Conservation (phyloP, 2,113 vertebrate species). For the Anoplopoma fimbria region DNA sequence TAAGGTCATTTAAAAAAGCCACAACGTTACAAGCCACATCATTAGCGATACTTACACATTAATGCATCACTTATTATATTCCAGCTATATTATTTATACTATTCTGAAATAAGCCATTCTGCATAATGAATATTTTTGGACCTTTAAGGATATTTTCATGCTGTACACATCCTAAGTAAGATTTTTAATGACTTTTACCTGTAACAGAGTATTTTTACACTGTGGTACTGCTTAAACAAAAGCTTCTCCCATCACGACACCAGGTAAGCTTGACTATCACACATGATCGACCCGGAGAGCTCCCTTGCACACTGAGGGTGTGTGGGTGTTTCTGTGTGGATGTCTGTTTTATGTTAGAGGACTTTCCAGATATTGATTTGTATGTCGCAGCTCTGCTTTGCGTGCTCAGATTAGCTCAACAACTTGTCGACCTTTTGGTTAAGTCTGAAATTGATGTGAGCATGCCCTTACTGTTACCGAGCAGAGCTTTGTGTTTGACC, state of each 20-base stretch:
- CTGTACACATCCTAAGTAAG: background rate
- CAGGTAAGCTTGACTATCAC: background rate
- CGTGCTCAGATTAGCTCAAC: constrained; percentile 47
- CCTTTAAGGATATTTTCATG: background rate
- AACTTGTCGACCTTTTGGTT: constrained; percentile 48
- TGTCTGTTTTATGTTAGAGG: constrained; percentile 23
- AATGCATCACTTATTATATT: background rate
- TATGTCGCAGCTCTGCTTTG: constrained; percentile 27
- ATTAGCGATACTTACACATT: background rate
- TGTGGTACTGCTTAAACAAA: background rate
- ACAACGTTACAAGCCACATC: background rate
- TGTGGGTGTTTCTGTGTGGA: constrained; percentile 31
- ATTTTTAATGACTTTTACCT: background rate
- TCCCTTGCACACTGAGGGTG: background rate
- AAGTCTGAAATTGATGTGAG: constrained; percentile 49
- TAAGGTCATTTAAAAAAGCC: background rate
- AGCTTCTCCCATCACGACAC: background rate
- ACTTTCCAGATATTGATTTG: constrained; percentile 62
- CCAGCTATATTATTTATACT: background rate
- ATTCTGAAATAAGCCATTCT: background rate
- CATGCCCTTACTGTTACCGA: constrained; percentile 44
- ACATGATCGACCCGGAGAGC: background rate
- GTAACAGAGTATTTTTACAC: background rate
- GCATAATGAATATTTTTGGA: too few relatives aligned
- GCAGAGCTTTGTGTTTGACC: constrained; percentile 26